phyloP scores from a whole-genome alignment of 2,888 invertebrate genomes.

The Pycnomerus fuliginosus region DNA sequence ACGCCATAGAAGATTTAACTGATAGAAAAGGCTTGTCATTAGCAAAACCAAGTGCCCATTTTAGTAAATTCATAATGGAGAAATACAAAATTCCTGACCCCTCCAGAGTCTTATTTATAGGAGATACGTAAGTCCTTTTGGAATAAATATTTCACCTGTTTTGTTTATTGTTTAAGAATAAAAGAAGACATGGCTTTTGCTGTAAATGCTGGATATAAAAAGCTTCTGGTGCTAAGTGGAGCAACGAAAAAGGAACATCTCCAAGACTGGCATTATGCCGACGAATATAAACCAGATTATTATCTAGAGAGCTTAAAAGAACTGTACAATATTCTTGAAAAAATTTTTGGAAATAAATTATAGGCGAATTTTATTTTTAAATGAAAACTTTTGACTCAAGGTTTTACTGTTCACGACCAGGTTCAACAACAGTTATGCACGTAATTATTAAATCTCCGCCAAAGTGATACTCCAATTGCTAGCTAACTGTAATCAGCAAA shows the following conservation, averaged over 20 bases:
- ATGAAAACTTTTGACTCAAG: too few relatives aligned
- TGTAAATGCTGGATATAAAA: conserved; percentile 67
- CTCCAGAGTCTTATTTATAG: conserved; percentile 53
- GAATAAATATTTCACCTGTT: background rate
- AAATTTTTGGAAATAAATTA: background rate
- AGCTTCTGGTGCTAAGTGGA: conserved; percentile 71
- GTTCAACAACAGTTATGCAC: too few relatives aligned
- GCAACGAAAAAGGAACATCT: conserved; percentile 43
- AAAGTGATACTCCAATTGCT: too few relatives aligned
- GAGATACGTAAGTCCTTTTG: background rate
- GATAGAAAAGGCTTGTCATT: conserved; percentile 47
- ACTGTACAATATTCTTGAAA: conserved; percentile 1
- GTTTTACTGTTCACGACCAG: too few relatives aligned
- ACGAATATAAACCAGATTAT: conserved; percentile 56
- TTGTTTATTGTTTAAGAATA: conserved; percentile 56
- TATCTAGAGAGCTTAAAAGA: conserved; percentile 45
- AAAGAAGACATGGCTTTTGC: conserved; percentile 79
- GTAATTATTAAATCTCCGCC: too few relatives aligned
- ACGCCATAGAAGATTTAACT: conserved; percentile 17
- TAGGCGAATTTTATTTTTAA: too few relatives aligned
- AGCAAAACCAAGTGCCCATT: conserved; percentile 56
- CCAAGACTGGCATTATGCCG: conserved; percentile 47
- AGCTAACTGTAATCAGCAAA: too few relatives aligned
- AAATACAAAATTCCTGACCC: conserved; percentile 62
- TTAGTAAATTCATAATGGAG: conserved; percentile 57